A percentile compares a stretch with the other conserved stretches of the same genome.
These are phyloP conservation scores for Lanistes nyassanus DNA, from an alignment of 1,140 invertebrate genomes.

Conservation along the genomic window DNA sequence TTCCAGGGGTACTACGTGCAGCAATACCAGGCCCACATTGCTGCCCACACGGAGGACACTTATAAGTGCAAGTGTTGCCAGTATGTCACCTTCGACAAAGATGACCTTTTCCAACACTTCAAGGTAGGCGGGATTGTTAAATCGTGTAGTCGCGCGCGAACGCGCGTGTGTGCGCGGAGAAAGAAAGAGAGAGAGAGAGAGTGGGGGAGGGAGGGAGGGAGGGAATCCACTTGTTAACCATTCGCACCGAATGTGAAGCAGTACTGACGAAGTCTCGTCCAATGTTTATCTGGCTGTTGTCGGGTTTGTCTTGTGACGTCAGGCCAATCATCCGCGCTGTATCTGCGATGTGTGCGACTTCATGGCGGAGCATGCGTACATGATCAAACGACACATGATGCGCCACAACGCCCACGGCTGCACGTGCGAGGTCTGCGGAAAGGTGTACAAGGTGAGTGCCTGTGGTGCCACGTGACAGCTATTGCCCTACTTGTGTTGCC, in stretches of 20 bases:
- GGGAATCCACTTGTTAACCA: not conserved
- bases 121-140: constrained; percentile 63
- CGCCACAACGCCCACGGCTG: constrained; percentile 61
- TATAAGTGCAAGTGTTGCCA: constrained; percentile 65
- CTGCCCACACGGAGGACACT: constrained; percentile 54
- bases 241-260: too few species aligned
- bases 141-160: not conserved
- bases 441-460: constrained; percentile 65
- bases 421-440: constrained; percentile 65
- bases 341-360: constrained; percentile 65
- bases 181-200: too few species aligned
- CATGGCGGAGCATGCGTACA: constrained; percentile 66
- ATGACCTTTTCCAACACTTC: constrained; percentile 61
- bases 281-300: too few species aligned
- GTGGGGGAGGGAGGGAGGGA: too few species aligned
- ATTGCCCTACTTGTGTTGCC: too few species aligned
- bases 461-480: too few species aligned
- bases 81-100: constrained; percentile 57
- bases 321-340: constrained; percentile 65
- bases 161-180: too few species aligned
- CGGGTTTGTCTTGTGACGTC: not conserved
- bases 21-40: constrained; percentile 65
- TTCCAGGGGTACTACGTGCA: constrained; percentile 65
- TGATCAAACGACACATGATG: constrained; percentile 67
- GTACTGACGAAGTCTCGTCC: too few species aligned